Evolutionary conservation across 2,888 invertebrate species (phyloP).

Genomic region (Cosmia pyralina): DNA sequence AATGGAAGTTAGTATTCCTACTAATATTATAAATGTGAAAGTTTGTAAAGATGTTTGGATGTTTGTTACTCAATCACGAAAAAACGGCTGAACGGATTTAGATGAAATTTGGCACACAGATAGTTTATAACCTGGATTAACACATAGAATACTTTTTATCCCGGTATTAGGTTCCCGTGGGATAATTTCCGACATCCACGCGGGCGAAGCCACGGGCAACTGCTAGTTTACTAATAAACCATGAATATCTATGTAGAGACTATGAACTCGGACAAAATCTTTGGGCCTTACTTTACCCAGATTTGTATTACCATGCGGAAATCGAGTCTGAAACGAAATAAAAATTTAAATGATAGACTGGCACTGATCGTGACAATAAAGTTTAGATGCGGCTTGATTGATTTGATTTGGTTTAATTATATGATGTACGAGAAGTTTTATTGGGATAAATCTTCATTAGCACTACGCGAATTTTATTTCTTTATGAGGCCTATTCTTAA

Average conservation of each 20-base stretch:
- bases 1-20: neutral
- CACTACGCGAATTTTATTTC: neutral
- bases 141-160: too few relatives aligned
- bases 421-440: conserved; percentile 8
- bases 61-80: too few relatives aligned
- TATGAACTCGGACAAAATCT: neutral
- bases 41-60: too few relatives aligned
- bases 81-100: too few relatives aligned
- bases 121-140: too few relatives aligned
- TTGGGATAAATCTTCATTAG: conserved; percentile 19
- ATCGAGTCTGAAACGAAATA: conserved; percentile 16
- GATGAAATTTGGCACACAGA: too few relatives aligned
- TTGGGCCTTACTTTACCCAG: too few relatives aligned
- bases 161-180: too few relatives aligned
- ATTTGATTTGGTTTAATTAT: conserved; percentile 35
- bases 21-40: too few relatives aligned
- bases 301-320: conserved; percentile 1
- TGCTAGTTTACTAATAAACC: too few relatives aligned
- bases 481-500: neutral
- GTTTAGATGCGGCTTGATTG: conserved; percentile 17
- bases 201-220: too few relatives aligned
- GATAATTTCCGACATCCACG: too few relatives aligned
- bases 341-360: conserved; percentile 17
- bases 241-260: conserved; percentile 1
- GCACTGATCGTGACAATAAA: conserved; percentile 21